Percentiles rank a stretch among this genome's conserved stretches.
phyloP scores from a whole-genome alignment of 2,797 vertebrate genomes.

The Rhinogobio ventralis region DNA sequence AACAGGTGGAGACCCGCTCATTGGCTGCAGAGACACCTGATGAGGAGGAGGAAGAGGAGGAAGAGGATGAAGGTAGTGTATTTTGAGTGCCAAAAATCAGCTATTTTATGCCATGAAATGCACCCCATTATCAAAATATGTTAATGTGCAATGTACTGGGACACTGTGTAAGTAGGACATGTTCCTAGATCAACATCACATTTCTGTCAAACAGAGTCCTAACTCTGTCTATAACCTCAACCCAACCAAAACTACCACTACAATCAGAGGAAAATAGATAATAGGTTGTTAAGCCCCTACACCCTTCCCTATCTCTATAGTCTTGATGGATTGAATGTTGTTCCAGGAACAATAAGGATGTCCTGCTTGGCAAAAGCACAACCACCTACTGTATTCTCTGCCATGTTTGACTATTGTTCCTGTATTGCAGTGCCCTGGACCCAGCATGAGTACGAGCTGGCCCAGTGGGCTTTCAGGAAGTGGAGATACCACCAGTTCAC shows the following conservation, averaged over 20 bases:
- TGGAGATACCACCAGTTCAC: conserved; percentile 99
- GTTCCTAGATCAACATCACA: conserved; percentile 1
- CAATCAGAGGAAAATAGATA: background rate
- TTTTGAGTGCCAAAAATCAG: background rate
- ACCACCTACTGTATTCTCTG: background rate
- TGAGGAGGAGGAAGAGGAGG: conserved; percentile 93
- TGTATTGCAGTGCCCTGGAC: conserved; percentile 89
- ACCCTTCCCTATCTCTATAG: background rate
- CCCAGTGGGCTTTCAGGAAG: conserved; percentile 97
- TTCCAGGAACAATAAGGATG: background rate
- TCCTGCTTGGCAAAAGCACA: conserved; percentile 2
- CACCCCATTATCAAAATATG: background rate
- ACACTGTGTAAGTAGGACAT: background rate
- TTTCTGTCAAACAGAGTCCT: background rate
- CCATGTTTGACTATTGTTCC: background rate
- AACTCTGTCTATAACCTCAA: background rate
- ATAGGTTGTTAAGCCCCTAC: background rate
- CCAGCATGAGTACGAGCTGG: conserved; percentile 91
- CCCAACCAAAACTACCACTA: background rate
- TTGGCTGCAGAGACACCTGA: conserved; percentile 92
- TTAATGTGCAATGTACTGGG: background rate
- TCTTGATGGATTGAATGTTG: background rate
- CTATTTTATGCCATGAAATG: background rate
- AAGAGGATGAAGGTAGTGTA: conserved; percentile 81
- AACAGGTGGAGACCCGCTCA: conserved; percentile 97